Evolutionary conservation across 2,113 vertebrate genomes (phyloP).

Genomic region (Corydoras maculifer): DNA sequence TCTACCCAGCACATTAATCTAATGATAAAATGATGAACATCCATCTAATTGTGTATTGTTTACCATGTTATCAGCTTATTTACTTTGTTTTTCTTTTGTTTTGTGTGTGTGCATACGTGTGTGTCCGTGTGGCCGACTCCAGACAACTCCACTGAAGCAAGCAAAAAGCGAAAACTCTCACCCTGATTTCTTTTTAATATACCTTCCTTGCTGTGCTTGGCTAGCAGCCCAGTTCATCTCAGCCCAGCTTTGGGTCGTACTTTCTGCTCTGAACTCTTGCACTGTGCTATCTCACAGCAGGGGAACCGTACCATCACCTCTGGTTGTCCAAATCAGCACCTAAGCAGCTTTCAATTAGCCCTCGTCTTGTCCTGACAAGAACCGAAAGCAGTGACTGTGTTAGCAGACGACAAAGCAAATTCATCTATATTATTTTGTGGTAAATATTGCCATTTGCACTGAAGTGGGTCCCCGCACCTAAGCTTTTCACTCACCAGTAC

Average conservation of each 20-base stretch:
- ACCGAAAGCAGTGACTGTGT: constrained; percentile 50
- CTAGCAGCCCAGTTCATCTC: constrained; percentile 43
- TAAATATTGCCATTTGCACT: no score
- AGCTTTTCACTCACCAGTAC: no score
- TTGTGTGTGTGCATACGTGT: not conserved
- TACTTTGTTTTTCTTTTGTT: not conserved
- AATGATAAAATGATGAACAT: no score
- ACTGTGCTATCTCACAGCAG: constrained; percentile 63
- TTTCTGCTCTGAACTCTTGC: constrained; percentile 52
- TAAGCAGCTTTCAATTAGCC: constrained; percentile 69
- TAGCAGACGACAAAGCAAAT: no score
- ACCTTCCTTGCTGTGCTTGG: no score
- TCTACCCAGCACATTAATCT: no score
- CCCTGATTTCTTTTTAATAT: no score
- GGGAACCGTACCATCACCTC: constrained; percentile 42
- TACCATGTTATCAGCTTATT: no score
- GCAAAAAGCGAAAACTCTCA: no score
- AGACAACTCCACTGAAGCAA: not conserved
- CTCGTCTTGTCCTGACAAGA: constrained; percentile 54
- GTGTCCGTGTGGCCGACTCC: not conserved
- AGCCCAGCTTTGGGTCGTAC: constrained; percentile 53
- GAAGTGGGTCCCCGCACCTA: no score
- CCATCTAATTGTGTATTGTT: no score
- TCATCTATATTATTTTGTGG: no score
- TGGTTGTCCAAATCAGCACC: constrained; percentile 64